Evolutionary conservation across 2,113 vertebrate species (phyloP).

Genomic region (Ahaetulla prasina): DNA sequence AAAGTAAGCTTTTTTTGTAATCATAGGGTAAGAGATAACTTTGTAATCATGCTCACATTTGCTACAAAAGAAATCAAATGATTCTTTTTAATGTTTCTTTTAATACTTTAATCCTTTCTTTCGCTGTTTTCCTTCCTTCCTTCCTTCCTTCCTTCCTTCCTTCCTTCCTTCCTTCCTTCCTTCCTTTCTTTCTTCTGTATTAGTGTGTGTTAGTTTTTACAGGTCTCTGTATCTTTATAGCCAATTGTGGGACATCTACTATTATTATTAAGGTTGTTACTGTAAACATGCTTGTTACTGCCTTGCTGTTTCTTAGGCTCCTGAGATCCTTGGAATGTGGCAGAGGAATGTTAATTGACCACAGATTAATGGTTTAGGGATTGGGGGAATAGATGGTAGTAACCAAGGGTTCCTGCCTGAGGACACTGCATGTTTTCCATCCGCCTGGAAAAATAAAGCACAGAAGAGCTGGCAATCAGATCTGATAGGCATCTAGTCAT

Average conservation of each 20-base stretch:
- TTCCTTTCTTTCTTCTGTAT: background rate
- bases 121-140: background rate
- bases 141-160: no score
- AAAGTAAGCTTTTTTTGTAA: no score
- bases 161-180: no score
- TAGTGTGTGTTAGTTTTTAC: background rate
- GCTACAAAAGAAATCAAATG: no score
- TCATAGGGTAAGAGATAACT: no score
- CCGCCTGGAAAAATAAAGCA: background rate
- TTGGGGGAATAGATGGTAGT: background rate
- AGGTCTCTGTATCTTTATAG: background rate
- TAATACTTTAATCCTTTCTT: background rate
- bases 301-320: background rate
- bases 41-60: no score
- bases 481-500: no score
- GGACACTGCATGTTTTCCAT: background rate
- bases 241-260: background rate
- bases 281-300: background rate
- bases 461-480: background rate
- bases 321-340: background rate
- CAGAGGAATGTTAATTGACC: background rate
- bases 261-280: background rate
- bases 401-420: background rate
- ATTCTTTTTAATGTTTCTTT: background rate
- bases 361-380: background rate